phyloP scores from a whole-genome alignment of 2,797 vertebrate species.

The Cottoperca gobio region DNA sequence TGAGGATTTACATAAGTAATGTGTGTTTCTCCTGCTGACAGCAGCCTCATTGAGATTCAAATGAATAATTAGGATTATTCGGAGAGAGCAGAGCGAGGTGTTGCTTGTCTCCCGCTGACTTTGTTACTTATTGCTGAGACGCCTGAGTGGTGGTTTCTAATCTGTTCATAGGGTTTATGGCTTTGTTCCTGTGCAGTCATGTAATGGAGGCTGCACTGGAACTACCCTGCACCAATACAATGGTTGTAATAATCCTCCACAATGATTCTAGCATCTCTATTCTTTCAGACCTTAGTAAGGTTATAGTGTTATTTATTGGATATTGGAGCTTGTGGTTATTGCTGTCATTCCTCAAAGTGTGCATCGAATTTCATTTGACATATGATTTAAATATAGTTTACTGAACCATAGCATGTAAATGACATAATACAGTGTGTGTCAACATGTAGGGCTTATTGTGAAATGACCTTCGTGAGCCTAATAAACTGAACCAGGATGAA shows the following conservation, averaged over 20 bases:
- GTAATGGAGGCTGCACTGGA: conserved; percentile 2
- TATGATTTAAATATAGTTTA: neutral
- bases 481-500: too few relatives aligned
- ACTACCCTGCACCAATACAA: neutral
- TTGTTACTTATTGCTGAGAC: conserved; percentile 37
- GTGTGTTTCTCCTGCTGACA: conserved; percentile 58
- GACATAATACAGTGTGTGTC: neutral
- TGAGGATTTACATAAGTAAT: conserved; percentile 73
- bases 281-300: neutral
- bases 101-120: conserved; percentile 44
- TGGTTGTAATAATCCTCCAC: conserved; percentile 1
- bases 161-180: conserved; percentile 24
- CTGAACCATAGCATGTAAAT: neutral
- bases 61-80: conserved; percentile 76
- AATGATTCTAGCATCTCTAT: neutral
- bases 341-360: neutral
- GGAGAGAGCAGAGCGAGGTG: conserved; percentile 38
- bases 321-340: neutral
- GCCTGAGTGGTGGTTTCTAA: conserved; percentile 37
- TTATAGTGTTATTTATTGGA: too few relatives aligned
- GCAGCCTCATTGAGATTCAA: conserved; percentile 50
- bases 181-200: conserved; percentile 40
- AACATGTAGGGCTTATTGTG: too few relatives aligned
- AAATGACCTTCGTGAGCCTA: too few relatives aligned
- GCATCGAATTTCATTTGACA: neutral